phyloP scores from a whole-genome alignment of 2,797 vertebrate genomes.

The Pangasius macronema region DNA sequence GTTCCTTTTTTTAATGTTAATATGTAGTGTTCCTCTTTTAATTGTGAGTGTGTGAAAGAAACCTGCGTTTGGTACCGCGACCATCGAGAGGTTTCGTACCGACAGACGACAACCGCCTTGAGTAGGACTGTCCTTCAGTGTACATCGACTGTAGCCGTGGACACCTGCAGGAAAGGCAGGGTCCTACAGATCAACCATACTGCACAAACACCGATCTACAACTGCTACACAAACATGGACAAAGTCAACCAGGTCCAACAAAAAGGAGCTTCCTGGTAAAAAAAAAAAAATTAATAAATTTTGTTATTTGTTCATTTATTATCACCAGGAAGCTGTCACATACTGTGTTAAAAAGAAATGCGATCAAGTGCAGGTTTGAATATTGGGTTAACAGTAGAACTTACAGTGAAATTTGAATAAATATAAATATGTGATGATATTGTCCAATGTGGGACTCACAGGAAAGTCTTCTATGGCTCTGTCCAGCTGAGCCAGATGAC shows the following conservation, averaged over 20 bases:
- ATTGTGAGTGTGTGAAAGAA: slow-evolving; percentile 29
- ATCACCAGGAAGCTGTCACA: not conserved
- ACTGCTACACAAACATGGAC: not conserved
- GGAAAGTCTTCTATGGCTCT: slow-evolving; percentile 65
- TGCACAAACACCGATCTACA: not conserved
- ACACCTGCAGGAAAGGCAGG: slow-evolving; percentile 58
- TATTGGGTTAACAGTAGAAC: not conserved
- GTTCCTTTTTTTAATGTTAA: slow-evolving; percentile 9
- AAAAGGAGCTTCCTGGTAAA: too few relatives aligned
- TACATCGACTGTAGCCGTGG: slow-evolving; percentile 68
- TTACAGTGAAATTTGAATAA: not conserved
- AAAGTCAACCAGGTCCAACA: slow-evolving; percentile 1
- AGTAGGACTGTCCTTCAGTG: too few relatives aligned
- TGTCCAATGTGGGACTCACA: slow-evolving; percentile 63
- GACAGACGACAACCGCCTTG: too few relatives aligned
- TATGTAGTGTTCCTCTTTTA: slow-evolving; percentile 1
- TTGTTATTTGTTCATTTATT: not conserved
- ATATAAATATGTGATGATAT: not conserved
- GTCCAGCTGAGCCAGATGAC: slow-evolving; percentile 83
- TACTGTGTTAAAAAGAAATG: not conserved
- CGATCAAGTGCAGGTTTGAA: not conserved
- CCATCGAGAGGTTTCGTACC: too few relatives aligned
- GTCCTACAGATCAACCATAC: not conserved
- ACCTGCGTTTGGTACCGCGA: too few relatives aligned
- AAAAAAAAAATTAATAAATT: not conserved